Evolutionary conservation across 2,797 vertebrate species (phyloP).

Genomic region (Loriculus beryllinus): DNA sequence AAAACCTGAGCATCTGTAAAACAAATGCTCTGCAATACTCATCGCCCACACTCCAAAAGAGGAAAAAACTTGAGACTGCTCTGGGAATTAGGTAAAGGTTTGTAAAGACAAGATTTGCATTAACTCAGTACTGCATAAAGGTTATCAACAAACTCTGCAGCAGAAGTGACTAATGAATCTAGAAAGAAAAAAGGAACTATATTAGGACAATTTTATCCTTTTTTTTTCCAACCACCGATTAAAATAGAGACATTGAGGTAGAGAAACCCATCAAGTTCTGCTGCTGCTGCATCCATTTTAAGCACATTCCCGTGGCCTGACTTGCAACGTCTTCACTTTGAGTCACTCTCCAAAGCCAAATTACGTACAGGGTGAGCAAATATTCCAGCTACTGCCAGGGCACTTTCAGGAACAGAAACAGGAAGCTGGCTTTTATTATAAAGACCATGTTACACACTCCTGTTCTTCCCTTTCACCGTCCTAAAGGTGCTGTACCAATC

Average conservation of each 20-base stretch:
- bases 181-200: not conserved
- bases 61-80: not conserved
- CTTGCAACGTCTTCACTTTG: not conserved
- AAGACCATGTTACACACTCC: not conserved
- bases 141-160: not conserved
- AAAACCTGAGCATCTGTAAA: not conserved
- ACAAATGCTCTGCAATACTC: not conserved
- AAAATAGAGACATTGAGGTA: not conserved
- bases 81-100: not conserved
- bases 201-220: not conserved
- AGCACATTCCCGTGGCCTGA: conserved; percentile 44
- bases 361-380: not conserved
- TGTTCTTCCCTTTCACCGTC: not conserved
- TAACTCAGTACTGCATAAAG: not conserved
- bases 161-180: not conserved
- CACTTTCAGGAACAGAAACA: conserved; percentile 13
- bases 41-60: not conserved
- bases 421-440: not conserved
- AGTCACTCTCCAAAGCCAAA: not conserved
- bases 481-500: not conserved
- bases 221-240: not conserved
- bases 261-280: not conserved
- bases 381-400: not conserved
- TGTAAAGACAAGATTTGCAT: not conserved
- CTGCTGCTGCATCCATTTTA: conserved; percentile 38